These are phyloP conservation scores for Aegotheles bennettii DNA, from an alignment of 2,113 vertebrate genomes.

Conservation along the genomic window DNA sequence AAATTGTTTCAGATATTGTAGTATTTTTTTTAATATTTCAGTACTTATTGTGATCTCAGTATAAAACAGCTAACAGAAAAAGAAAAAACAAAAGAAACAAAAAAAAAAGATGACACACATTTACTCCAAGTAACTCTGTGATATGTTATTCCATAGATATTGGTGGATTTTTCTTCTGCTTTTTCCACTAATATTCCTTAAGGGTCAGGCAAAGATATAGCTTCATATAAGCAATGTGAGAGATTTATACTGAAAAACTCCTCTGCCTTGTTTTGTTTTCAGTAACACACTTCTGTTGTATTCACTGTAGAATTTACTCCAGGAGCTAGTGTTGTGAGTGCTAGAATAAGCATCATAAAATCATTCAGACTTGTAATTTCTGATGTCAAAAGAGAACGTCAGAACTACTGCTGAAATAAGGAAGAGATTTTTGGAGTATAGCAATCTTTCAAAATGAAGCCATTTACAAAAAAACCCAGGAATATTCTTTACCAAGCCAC, in stretches of 20 bases:
- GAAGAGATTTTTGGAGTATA: slow-evolving; percentile 4
- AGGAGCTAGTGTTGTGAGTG: not conserved
- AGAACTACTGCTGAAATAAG: slow-evolving; percentile 35
- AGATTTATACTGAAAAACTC: not conserved
- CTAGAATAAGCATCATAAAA: slow-evolving; percentile 29
- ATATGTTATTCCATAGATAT: not conserved
- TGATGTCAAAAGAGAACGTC: slow-evolving; percentile 54
- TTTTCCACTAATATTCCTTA: not conserved
- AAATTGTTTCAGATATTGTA: not conserved
- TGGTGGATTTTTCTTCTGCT: not conserved
- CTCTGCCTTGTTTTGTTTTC: slow-evolving; percentile 19
- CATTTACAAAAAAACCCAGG: not conserved
- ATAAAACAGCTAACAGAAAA: not conserved
- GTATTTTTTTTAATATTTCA: not conserved
- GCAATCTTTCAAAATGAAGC: not conserved
- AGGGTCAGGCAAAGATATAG: not conserved
- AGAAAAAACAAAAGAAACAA: not conserved
- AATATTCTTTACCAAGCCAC: not conserved
- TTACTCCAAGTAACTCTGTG: not conserved
- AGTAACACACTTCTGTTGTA: not conserved
- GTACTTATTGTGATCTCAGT: not conserved
- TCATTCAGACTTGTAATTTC: slow-evolving; percentile 36
- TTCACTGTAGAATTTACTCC: not conserved
- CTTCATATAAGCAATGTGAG: not conserved
- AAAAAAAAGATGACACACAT: not conserved